Evolutionary conservation across 2,113 vertebrate species (phyloP).

Genomic region (Syngnathus scovelli): DNA sequence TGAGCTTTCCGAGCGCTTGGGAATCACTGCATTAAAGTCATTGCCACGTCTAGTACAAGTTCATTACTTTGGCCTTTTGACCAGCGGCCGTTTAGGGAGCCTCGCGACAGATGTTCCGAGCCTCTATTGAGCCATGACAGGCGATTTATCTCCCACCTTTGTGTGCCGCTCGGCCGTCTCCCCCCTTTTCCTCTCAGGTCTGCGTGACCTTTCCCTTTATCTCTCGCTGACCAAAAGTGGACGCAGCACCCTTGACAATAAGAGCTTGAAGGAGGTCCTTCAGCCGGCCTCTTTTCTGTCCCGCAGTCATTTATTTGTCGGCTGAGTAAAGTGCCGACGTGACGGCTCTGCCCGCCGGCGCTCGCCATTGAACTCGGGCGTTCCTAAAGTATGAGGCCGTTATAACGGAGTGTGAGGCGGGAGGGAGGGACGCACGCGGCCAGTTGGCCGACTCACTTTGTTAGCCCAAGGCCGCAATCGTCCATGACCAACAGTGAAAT

Average conservation of each 20-base stretch:
- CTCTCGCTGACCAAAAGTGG: slow-evolving; percentile 36
- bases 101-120: slow-evolving; percentile 20
- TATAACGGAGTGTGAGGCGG: background rate
- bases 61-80: slow-evolving; percentile 16
- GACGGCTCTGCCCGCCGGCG: slow-evolving; percentile 11
- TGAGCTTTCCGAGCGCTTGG: background rate
- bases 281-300: background rate
- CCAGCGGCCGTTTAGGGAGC: slow-evolving; percentile 28
- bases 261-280: slow-evolving; percentile 34
- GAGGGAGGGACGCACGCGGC: no score
- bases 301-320: slow-evolving; percentile 52
- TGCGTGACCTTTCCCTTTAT: slow-evolving; percentile 42
- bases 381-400: slow-evolving; percentile 10
- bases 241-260: slow-evolving; percentile 24
- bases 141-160: slow-evolving; percentile 43
- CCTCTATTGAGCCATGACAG: slow-evolving; percentile 48
- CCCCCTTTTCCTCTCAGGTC: slow-evolving; percentile 32
- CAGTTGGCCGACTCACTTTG: background rate
- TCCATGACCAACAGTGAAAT: no score
- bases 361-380: slow-evolving; percentile 19
- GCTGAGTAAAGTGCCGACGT: slow-evolving; percentile 42
- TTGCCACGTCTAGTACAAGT: background rate
- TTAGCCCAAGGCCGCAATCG: no score
- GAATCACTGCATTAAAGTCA: background rate
- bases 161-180: slow-evolving; percentile 25